Conservation (phyloP, 2,113 vertebrate species). For the Pao palembangensis region DNA sequence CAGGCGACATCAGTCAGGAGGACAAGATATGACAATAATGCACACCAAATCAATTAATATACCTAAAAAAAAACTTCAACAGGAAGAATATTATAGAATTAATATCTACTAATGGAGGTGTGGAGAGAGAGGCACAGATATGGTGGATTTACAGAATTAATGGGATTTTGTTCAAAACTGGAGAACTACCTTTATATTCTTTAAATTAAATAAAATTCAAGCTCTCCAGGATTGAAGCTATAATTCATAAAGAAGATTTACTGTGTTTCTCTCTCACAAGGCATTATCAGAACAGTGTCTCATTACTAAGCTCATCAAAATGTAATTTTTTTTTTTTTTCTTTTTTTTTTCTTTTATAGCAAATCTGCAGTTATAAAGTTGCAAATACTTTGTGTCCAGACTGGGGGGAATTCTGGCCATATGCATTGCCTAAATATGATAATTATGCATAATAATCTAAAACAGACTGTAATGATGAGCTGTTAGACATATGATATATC, state of each 20-base stretch:
- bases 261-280: slow-evolving; percentile 57
- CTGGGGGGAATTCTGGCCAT: slow-evolving; percentile 30
- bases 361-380: background rate
- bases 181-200: no score
- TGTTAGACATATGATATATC: slow-evolving; percentile 3
- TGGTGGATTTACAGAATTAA: slow-evolving; percentile 6
- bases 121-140: slow-evolving; percentile 51
- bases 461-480: slow-evolving; percentile 1
- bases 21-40: slow-evolving; percentile 18
- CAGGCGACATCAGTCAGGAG: slow-evolving; percentile 58
- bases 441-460: slow-evolving; percentile 11
- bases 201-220: background rate
- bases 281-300: background rate
- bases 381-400: background rate
- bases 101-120: slow-evolving; percentile 1
- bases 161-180: no score
- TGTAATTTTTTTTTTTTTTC: background rate
- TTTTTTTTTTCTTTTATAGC: slow-evolving; percentile 1
- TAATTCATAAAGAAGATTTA: background rate
- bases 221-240: background rate
- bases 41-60: slow-evolving; percentile 10
- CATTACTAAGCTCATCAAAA: background rate
- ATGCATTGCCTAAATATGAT: slow-evolving; percentile 9
- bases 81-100: slow-evolving; percentile 8
- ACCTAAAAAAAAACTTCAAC: slow-evolving; percentile 21